Base-by-base conservation (phyloP, 1,140 invertebrate genomes). In the Bombus difficillimus region DNA sequence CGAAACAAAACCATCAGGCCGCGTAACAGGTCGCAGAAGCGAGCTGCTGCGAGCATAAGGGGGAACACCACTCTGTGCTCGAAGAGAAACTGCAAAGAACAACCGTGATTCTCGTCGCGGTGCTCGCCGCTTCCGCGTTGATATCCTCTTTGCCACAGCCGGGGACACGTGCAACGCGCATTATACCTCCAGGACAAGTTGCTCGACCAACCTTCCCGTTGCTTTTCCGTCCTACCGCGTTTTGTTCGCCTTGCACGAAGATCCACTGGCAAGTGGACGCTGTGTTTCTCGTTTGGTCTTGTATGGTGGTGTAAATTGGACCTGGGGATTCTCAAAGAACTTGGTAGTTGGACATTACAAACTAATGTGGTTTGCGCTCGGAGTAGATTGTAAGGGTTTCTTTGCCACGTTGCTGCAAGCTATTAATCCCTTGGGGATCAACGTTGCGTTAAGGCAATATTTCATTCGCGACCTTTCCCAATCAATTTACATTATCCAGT, bases 111-210 rank as follows among this genome's bases (percentile, higher is more conserved):
- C 87, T 88, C 85, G 81, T 89, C 84, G 83, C 85, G 83, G 89
- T 79, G 81, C 85, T 80, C 77, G 89, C 86, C 88, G 85, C 89
- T 90, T 90, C 89, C 89, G 89, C 88, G 86, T 90, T 85, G 89
- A 90, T 88, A 86, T 90, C 81, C 89, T 81, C 85, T 66, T 86
- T 66, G 85, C 71, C 88, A 57, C 68, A 62, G 73, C 78, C 83
- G 41, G 66, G 69, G 87, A 89, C 85, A 89, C 73, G 85, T 75
- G 88, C 77, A 87, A 83, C 39, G 72, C 80, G 47, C 83, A 75
- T 85, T 85, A 76, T 83, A 83, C 81, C 81, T 82, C 69, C 88
- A 73, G 69, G 81, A 87, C 82, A 81, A 90, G 77, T 78, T 89
- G 77, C 73, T 80, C 77, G 76, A 76, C 47, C 78, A 88, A 89